A percentile compares a stretch with the other conserved stretches of the same genome.
These are phyloP conservation scores for Montifringilla adamsi DNA, from an alignment of 2,113 vertebrate species.

Conservation along the genomic window DNA sequence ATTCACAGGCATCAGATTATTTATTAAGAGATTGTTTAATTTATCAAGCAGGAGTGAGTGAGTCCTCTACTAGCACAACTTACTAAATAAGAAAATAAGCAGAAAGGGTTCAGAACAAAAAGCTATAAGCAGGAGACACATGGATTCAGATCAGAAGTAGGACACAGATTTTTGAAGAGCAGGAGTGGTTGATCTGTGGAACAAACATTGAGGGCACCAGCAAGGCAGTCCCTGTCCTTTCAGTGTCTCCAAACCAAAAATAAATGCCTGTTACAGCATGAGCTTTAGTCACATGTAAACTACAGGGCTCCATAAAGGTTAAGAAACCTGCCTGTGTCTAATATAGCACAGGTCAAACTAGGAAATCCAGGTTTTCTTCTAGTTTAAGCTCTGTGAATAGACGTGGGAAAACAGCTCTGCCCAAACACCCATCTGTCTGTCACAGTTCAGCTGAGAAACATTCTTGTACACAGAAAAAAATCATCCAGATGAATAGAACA, in stretches of 20 bases:
- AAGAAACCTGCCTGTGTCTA: background rate
- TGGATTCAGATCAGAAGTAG: background rate
- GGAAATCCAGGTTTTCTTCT: background rate
- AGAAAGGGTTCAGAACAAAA: background rate
- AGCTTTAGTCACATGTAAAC: background rate
- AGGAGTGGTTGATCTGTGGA: background rate
- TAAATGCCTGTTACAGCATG: accelerated
- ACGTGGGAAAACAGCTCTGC: background rate
- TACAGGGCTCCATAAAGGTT: background rate
- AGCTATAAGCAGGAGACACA: background rate
- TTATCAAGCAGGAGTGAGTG: background rate
- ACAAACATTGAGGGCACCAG: background rate
- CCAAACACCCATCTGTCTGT: background rate
- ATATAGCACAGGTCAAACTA: background rate
- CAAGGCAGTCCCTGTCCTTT: background rate
- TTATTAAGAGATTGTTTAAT: background rate
- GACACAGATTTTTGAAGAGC: background rate
- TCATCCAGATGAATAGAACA: background rate
- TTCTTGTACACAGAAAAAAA: background rate
- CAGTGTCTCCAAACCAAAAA: background rate
- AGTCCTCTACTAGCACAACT: background rate
- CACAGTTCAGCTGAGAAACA: background rate
- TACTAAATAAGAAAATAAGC: background rate
- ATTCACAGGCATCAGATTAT: background rate
- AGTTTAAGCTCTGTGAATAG: background rate